Evolutionary conservation across 2,113 vertebrate species (phyloP), one percentile per base, ranked within the genome.

Genomic region (Ginglymostoma cirratum): DNA sequence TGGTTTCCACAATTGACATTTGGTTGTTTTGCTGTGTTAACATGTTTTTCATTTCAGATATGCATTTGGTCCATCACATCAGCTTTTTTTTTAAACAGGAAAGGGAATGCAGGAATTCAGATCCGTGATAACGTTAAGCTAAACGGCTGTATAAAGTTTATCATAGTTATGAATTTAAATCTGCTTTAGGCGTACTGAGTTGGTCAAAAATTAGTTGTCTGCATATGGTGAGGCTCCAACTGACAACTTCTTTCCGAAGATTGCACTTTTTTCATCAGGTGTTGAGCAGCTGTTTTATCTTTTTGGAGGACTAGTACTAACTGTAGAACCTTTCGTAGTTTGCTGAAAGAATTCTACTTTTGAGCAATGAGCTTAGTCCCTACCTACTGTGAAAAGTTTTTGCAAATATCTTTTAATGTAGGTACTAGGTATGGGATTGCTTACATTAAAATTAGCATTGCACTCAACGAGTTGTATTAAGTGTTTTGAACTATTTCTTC

Each of bases 141-240:
- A 95, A 72, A 52, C 42, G 45, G n/a, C 24, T 52, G 69, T 17
- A 70, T 72, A 72, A 95, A 72, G 67, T 95, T 45, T 48, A 45
- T 93, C 42, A 72, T 95, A 94, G 66, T 95, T 72, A 95, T 95
- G 42, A 95, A 61, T 90, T 90, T 90, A 21, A 27, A 45, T 72
- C 42, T 95, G 27, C 45, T 17, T 52, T 61, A 8, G 27, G n/a
- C 87, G 55, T n/a, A 3, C 3, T 95, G 12, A 95, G 52, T 52
- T 76, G 19, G 27, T 15, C 27, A 48, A 27, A 48, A 52, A 45
- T 72, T 95, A 34, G 87, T 61, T 92, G n/a, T n/a, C 52, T n/a
- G 30, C 14, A 52, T 24, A 95, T 76, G 52, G 17, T 72, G 19
- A 72, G 38, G 14, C 14, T 48, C 67, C 45, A 95, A 48, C 69